Evolutionary conservation across 2,888 invertebrate species (phyloP).

Genomic region (Tortrix viridana): DNA sequence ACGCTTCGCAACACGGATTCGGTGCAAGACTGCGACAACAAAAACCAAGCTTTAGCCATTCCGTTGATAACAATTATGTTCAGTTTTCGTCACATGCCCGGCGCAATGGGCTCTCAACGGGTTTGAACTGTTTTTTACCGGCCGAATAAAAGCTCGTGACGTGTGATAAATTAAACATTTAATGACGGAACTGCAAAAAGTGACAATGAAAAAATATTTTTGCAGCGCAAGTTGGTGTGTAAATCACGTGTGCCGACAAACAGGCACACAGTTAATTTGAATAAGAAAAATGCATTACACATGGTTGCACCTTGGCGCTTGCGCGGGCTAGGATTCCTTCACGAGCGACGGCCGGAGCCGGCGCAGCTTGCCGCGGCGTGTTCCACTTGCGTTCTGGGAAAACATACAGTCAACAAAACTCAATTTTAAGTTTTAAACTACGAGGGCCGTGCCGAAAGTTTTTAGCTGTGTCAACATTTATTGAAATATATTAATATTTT

Average conservation of each 20-base stretch:
- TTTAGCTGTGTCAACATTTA: too few relatives aligned
- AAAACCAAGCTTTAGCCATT: slow-evolving; percentile 59
- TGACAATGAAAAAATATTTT: slow-evolving; percentile 20
- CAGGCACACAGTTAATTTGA: slow-evolving; percentile 28
- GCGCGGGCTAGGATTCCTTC: slow-evolving; percentile 71
- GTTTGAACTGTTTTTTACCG: slow-evolving; percentile 18
- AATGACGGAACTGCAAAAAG: slow-evolving; percentile 32
- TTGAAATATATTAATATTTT: too few relatives aligned
- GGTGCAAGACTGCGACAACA: slow-evolving; percentile 61
- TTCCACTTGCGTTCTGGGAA: slow-evolving; percentile 30
- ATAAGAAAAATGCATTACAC: slow-evolving; percentile 40
- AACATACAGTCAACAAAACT: not conserved
- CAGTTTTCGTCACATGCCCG: slow-evolving; percentile 49
- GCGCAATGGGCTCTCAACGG: slow-evolving; percentile 38
- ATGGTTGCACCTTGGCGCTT: slow-evolving; percentile 45
- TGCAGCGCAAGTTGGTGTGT: slow-evolving; percentile 27
- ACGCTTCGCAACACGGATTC: slow-evolving; percentile 43
- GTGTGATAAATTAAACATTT: slow-evolving; percentile 33
- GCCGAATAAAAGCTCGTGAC: slow-evolving; percentile 24
- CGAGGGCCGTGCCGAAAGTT: too few relatives aligned
- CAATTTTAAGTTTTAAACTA: too few relatives aligned
- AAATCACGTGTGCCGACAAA: slow-evolving; percentile 34
- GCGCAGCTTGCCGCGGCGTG: slow-evolving; percentile 39
- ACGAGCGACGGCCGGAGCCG: slow-evolving; percentile 53
- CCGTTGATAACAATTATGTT: slow-evolving; percentile 57